Conservation (phyloP, 1,140 invertebrate genomes). For the Drosophila eugracilis region DNA sequence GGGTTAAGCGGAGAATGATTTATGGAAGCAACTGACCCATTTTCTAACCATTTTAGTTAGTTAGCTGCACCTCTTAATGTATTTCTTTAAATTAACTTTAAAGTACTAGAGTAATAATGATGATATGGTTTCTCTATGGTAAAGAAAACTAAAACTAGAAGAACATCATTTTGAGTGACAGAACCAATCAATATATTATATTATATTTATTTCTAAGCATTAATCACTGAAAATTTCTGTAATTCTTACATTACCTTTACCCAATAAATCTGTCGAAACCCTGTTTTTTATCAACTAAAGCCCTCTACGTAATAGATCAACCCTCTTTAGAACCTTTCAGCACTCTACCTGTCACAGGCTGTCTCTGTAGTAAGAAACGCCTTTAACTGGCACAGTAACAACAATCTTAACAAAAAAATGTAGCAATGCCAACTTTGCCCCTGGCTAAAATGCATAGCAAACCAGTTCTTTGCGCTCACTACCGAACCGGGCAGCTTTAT, state of each 20-base stretch:
- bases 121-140: no score
- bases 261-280: background rate
- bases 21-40: background rate
- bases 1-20: constrained; percentile 3
- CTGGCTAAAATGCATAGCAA: constrained; percentile 49
- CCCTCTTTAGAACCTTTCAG: constrained; percentile 10
- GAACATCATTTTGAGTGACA: no score
- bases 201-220: no score
- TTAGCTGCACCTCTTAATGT: background rate
- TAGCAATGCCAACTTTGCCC: constrained; percentile 51
- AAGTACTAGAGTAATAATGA: no score
- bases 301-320: background rate
- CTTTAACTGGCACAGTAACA: constrained; percentile 28
- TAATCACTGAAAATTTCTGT: no score
- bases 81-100: background rate
- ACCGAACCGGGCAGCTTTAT: constrained; percentile 40
- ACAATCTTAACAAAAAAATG: constrained; percentile 27
- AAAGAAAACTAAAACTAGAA: no score
- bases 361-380: constrained; percentile 12
- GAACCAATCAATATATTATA: background rate
- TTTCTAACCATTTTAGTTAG: background rate
- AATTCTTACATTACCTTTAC: background rate
- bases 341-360: constrained; percentile 22
- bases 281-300: background rate
- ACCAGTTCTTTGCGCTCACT: constrained; percentile 56